Conservation (phyloP, 2,797 vertebrate species). For the Pogonophryne albipinna region DNA sequence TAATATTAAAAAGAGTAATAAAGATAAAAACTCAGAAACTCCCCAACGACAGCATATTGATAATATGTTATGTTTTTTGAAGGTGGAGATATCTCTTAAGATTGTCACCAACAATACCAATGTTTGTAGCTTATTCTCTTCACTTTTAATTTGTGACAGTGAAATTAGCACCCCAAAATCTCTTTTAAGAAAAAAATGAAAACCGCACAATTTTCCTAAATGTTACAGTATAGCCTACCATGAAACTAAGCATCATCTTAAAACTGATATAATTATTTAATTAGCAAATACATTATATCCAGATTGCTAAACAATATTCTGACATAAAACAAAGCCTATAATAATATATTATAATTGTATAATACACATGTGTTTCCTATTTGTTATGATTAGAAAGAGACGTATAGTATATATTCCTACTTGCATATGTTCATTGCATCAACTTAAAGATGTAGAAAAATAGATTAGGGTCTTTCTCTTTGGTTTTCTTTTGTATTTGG, state of each 20-base stretch:
- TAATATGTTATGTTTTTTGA: neutral
- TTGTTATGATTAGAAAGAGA: too few species aligned
- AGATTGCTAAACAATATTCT: too few species aligned
- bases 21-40: neutral
- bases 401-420: constrained; percentile 1
- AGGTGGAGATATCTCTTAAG: neutral
- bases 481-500: constrained; percentile 63
- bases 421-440: constrained; percentile 19
- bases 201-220: too few species aligned
- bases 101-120: neutral
- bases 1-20: neutral
- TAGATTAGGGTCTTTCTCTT: constrained; percentile 40
- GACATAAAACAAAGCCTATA: too few species aligned
- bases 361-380: too few species aligned
- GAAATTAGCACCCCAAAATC: neutral
- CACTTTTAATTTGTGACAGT: neutral
- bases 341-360: too few species aligned
- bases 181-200: neutral
- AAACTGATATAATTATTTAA: too few species aligned
- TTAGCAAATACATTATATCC: too few species aligned
- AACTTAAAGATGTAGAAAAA: constrained; percentile 33
- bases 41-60: neutral
- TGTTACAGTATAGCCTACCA: too few species aligned
- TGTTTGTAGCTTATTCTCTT: neutral
- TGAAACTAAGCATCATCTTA: too few species aligned